Base-by-base conservation (phyloP, 1,140 invertebrate genomes). In the Oreohelix idahoensis region DNA sequence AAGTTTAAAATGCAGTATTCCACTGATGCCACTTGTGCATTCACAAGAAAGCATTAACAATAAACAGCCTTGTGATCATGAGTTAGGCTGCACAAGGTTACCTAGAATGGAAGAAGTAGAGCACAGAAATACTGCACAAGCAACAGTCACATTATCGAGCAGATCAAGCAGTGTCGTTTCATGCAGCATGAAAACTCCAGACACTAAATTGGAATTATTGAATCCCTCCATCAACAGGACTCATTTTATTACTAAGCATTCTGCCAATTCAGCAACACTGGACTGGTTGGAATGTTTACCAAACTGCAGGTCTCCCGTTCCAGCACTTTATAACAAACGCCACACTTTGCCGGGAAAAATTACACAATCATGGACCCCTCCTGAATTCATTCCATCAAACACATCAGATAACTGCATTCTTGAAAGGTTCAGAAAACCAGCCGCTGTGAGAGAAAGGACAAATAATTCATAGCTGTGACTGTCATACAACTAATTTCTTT, bases 161-260 rank as follows among this genome's bases (percentile, higher is more conserved):
- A 20, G 63, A 29, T 71, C 66, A 32, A 73, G 42, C 66, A 80
- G 79, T 51, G 79, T 80, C 0, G 79, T 80, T 23, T 45, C 79
- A 45, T 26, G 38, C 32, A 80, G 29, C 53, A 42, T 51, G 11
- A 53, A 11, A 32, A 8, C 29, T 32, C 32, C 63, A 35, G 63
- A 66, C 32, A 32, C 63, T 66, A 32, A 66, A 35, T 10, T 17
- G 23, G 63, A 2, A 32, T 11, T 29, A 32, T 8, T 32, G n/a
- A 66, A 29, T 32, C 29, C 63, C n/a, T 32, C n/a, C 63, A 29
- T n/a, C 20, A 23, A 35, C 29, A 66, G n/a, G n/a, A 35, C 63
- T 32, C n/a, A 66, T 29, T 2, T 11, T 5, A 32, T 8, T 66
- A 32, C 5, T 5, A 66, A 35, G 11, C 63, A 66, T 66, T 66